Evolutionary conservation across 2,888 invertebrate species (phyloP).

Genomic region (Meteorus cinctellus): DNA sequence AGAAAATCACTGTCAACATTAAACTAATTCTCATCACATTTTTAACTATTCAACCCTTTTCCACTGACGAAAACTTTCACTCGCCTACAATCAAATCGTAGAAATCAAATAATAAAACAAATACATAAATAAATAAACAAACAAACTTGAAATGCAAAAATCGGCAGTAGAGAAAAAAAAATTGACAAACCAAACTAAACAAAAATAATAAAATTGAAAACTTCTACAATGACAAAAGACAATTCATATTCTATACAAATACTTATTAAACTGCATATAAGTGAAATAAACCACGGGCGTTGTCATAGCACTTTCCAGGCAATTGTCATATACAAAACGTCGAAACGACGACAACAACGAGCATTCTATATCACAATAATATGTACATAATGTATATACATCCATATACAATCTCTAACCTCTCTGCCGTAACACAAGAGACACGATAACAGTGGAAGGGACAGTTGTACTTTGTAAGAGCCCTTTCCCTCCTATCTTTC

Average conservation of each 20-base stretch:
- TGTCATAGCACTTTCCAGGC: conserved; percentile 58
- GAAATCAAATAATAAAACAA: no score
- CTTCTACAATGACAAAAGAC: background rate
- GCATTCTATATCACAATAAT: conserved; percentile 28
- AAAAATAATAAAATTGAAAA: background rate
- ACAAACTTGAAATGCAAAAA: background rate
- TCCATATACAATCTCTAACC: background rate
- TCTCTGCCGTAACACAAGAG: conserved; percentile 17
- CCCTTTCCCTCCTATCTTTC: conserved; percentile 6
- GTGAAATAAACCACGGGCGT: conserved; percentile 31
- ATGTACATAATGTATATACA: background rate
- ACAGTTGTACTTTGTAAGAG: conserved; percentile 41
- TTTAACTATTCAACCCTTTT: no score
- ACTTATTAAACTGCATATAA: conserved; percentile 5
- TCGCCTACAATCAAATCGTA: no score
- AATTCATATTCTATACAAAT: background rate
- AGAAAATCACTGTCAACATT: no score
- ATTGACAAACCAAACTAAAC: background rate
- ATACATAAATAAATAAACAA: no score
- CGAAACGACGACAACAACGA: conserved; percentile 52
- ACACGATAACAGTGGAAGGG: conserved; percentile 40
- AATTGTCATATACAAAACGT: conserved; percentile 61
- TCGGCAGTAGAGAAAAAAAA: background rate
- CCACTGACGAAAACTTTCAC: no score
- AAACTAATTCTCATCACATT: no score